These are phyloP conservation scores for Chinchilla lanigera DNA, from an alignment of 2,113 vertebrate genomes.

Conservation along the genomic window DNA sequence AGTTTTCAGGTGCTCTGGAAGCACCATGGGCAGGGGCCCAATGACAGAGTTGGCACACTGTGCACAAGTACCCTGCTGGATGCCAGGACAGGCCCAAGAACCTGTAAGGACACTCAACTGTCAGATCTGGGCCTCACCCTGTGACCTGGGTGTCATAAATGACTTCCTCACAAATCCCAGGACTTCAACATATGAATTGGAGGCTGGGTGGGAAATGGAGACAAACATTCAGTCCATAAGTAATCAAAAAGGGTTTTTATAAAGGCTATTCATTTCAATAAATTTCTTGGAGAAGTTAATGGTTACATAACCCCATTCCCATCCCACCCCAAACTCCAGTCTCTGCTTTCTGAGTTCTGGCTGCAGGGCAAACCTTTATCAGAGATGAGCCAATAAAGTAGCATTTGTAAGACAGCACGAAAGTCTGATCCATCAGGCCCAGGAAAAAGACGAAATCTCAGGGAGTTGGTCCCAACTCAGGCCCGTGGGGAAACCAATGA, in stretches of 20 bases:
- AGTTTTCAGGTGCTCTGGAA: not conserved
- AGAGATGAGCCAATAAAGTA: not conserved
- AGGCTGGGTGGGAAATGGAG: not conserved
- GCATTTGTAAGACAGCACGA: not conserved
- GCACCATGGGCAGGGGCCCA: not conserved
- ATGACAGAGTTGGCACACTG: not conserved
- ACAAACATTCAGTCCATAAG: not conserved
- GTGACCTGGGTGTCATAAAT: not conserved
- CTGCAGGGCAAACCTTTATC: not conserved
- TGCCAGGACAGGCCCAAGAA: not conserved
- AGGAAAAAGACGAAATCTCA: not conserved
- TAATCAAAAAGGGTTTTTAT: not conserved
- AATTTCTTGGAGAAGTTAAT: not conserved
- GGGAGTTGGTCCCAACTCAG: not conserved
- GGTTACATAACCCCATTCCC: too few species aligned
- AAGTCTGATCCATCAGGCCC: not conserved
- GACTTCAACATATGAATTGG: not conserved
- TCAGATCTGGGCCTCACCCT: not conserved
- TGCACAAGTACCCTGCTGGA: not conserved
- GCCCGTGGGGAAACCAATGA: not conserved
- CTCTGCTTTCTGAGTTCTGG: not conserved
- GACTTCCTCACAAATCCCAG: not conserved
- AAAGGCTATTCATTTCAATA: not conserved
- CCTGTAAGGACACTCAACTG: not conserved
- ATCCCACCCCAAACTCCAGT: not conserved